phyloP scores from a whole-genome alignment of 1,140 invertebrate genomes.

The Plutomurus gul region DNA sequence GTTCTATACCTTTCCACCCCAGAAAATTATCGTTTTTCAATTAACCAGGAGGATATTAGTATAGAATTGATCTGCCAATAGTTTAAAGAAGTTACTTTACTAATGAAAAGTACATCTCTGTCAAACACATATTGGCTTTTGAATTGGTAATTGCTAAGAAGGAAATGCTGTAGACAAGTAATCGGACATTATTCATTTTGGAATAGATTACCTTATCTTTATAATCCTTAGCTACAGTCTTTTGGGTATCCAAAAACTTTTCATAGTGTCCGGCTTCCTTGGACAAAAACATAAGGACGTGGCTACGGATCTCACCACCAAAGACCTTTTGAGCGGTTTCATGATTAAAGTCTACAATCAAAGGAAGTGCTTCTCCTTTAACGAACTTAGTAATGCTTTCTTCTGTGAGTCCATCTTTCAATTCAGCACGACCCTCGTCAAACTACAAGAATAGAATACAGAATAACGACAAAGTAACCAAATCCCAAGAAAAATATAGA shows the following conservation, averaged over 20 bases:
- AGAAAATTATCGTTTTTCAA: conserved; percentile 38
- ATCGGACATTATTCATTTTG: neutral
- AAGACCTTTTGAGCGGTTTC: conserved; percentile 98
- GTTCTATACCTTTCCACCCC: conserved; percentile 53
- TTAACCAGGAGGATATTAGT: conserved; percentile 52
- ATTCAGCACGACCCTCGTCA: conserved; percentile 86
- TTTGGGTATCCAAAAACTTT: conserved; percentile 73
- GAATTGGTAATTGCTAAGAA: neutral
- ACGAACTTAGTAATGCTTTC: conserved; percentile 83
- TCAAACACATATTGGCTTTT: conserved; percentile 24
- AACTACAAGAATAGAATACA: conserved; percentile 70
- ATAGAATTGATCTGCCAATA: conserved; percentile 50
- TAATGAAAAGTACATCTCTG: neutral
- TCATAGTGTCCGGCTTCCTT: conserved; percentile 84
- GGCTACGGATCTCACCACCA: conserved; percentile 94
- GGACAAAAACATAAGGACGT: conserved; percentile 92
- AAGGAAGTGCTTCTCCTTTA: conserved; percentile 79
- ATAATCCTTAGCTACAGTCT: conserved; percentile 83
- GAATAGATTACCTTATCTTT: conserved; percentile 73
- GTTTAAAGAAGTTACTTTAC: neutral
- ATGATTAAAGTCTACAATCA: conserved; percentile 97
- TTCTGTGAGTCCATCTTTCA: conserved; percentile 71
- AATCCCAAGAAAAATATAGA: neutral
- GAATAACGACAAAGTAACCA: conserved; percentile 35
- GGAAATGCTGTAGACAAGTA: neutral